Evolutionary conservation across 2,888 invertebrate genomes (phyloP).

Genomic region (Aricia artaxerxes): DNA sequence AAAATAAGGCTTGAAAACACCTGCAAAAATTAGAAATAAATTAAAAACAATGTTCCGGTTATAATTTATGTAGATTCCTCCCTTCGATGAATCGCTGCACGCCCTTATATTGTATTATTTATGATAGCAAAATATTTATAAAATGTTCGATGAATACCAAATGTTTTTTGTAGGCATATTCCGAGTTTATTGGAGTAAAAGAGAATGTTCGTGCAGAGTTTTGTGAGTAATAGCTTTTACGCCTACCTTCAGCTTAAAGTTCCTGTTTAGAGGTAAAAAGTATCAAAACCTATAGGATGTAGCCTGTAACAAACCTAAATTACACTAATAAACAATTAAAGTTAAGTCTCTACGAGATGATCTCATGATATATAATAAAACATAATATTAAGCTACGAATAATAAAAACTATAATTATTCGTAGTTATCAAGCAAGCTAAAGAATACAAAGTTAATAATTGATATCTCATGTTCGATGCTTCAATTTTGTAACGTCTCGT

Average conservation of each 20-base stretch:
- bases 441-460: no score
- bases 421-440: no score
- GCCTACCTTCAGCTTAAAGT: not conserved
- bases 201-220: not conserved
- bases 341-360: no score
- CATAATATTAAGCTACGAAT: no score
- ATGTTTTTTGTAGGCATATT: conserved; percentile 1
- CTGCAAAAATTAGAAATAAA: conserved; percentile 58
- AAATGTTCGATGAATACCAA: conserved; percentile 20
- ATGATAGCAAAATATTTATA: conserved; percentile 25
- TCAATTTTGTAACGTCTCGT: not conserved
- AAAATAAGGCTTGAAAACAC: conserved; percentile 48
- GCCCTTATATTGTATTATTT: conserved; percentile 17
- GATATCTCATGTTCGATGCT: not conserved
- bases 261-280: not conserved
- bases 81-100: conserved; percentile 18
- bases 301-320: no score
- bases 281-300: no score
- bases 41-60: conserved; percentile 57
- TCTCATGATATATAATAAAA: no score
- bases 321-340: no score
- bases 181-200: not conserved
- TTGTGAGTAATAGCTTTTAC: not conserved
- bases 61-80: conserved; percentile 59
- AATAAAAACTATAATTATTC: no score